Evolutionary conservation across 2,113 vertebrate species (phyloP).

Genomic region (mouse (Mus musculus)): GRCm39 chr2:173370001-173370500

Average conservation of each 20-base stretch:
- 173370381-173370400: not conserved
- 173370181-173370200: rapidly evolving
- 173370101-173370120: constrained; percentile 86
- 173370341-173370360: not conserved
- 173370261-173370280: not conserved
- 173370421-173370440: too few species aligned
- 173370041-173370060: constrained; percentile 85
- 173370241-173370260: not conserved
- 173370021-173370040: constrained; percentile 92
- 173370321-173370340: not conserved
- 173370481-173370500: not conserved
- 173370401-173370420: too few species aligned
- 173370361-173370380: not conserved
- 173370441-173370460: not conserved
- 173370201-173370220: not conserved
- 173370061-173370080: constrained; percentile 74
- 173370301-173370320: not conserved
- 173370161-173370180: rapidly evolving
- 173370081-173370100: constrained; percentile 88
- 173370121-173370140: constrained; percentile 82
- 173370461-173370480: not conserved
- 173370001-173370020: constrained; percentile 90
- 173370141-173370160: too few species aligned
- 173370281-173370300: not conserved
- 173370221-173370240: rapidly evolving